Evolutionary conservation across 2,797 vertebrate species (phyloP).

Genomic region (Ptychobarbus kaznakovi): DNA sequence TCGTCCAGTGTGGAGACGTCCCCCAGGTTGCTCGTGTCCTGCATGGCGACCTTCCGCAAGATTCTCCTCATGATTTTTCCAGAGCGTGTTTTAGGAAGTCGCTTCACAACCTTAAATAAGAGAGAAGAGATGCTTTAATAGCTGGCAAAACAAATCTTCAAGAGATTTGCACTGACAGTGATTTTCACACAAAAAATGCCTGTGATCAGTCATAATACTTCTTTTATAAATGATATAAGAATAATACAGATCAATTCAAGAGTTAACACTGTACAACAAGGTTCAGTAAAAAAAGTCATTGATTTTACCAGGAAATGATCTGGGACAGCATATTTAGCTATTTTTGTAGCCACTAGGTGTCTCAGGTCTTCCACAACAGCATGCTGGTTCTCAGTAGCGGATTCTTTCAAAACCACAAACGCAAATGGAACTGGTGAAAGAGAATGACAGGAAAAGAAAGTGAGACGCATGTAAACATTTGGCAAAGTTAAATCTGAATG

Average conservation of each 20-base stretch:
- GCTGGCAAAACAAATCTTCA: slow-evolving; percentile 4
- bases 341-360: slow-evolving; percentile 83
- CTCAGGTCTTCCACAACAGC: slow-evolving; percentile 80
- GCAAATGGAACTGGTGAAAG: slow-evolving; percentile 86
- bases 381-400: slow-evolving; percentile 56
- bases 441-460: slow-evolving; percentile 24
- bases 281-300: neutral
- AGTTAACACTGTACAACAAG: neutral
- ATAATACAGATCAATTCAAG: neutral
- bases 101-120: slow-evolving; percentile 84
- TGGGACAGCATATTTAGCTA: slow-evolving; percentile 94
- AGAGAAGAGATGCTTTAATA: neutral
- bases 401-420: slow-evolving; percentile 89
- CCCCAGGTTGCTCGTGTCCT: slow-evolving; percentile 77
- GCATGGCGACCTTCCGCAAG: slow-evolving; percentile 86
- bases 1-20: slow-evolving; percentile 93
- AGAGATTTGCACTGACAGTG: neutral
- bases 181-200: neutral
- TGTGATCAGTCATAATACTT: neutral
- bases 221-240: neutral
- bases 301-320: slow-evolving; percentile 89
- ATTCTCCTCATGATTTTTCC: slow-evolving; percentile 96
- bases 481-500: neutral
- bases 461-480: neutral
- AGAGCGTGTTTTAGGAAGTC: slow-evolving; percentile 95